phyloP scores from a whole-genome alignment of 2,113 vertebrate genomes.

The Perognathus longimembris region DNA sequence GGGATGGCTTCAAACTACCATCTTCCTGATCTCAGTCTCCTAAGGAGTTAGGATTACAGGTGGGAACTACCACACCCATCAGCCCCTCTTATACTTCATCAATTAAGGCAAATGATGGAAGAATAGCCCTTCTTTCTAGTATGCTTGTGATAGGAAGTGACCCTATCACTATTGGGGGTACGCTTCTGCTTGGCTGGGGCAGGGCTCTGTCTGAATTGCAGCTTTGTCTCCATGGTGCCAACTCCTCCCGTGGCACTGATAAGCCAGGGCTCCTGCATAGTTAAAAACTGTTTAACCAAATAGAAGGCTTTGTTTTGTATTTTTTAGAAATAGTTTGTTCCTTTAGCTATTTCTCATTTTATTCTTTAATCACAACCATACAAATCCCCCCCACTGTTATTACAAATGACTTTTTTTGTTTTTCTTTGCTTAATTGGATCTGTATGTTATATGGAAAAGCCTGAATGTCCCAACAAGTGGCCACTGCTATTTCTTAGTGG shows the following conservation, averaged over 20 bases:
- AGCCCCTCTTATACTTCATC: neutral
- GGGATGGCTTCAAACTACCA: too few species aligned
- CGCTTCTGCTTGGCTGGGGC: neutral
- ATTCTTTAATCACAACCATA: neutral
- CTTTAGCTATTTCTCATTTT: neutral
- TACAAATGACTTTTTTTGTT: neutral
- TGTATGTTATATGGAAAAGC: neutral
- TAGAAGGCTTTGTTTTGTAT: neutral
- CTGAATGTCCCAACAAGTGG: too few species aligned
- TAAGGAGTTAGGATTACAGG: too few species aligned
- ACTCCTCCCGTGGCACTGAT: neutral
- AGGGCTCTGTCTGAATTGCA: neutral
- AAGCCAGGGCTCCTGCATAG: neutral
- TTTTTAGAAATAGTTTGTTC: neutral
- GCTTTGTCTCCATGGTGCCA: neutral
- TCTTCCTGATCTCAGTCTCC: too few species aligned
- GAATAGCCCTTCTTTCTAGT: neutral
- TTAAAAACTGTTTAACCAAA: neutral
- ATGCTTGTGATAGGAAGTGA: neutral
- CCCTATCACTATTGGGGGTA: too few species aligned
- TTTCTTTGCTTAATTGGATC: slow-evolving; percentile 27
- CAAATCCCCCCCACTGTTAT: neutral
- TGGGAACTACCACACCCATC: too few species aligned
- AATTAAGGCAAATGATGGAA: slow-evolving; percentile 10
- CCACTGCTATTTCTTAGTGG: neutral